Conservation (phyloP, 2,888 invertebrate genomes). For the Epinotia brunnichana region DNA sequence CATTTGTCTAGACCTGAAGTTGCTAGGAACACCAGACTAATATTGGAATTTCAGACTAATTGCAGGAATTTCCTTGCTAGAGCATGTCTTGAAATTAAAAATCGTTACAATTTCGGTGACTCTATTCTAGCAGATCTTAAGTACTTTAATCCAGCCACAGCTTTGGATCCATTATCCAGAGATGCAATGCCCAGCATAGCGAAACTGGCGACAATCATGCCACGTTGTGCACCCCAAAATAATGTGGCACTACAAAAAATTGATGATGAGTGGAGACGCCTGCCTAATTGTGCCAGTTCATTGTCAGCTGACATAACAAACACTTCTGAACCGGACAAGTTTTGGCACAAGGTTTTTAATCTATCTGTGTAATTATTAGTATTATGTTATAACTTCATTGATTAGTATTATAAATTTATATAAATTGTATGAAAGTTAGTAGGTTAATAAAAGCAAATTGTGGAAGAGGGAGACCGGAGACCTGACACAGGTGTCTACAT, state of each 20-base stretch:
- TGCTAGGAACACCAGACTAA: neutral
- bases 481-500: too few species aligned
- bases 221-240: neutral
- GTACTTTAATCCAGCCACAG: slow-evolving; percentile 10
- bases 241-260: neutral
- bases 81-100: neutral
- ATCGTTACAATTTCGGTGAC: neutral
- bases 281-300: neutral
- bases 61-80: neutral
- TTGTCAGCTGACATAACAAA: neutral
- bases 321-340: neutral
- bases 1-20: too few species aligned
- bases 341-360: too few species aligned
- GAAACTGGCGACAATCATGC: neutral
- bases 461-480: too few species aligned
- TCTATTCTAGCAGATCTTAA: slow-evolving; percentile 1
- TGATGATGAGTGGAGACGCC: slow-evolving; percentile 2
- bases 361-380: too few species aligned
- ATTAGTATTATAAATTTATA: too few species aligned
- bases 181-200: slow-evolving; percentile 4
- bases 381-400: too few species aligned
- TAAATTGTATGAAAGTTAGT: too few species aligned
- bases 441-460: too few species aligned
- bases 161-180: slow-evolving; percentile 1
- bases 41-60: neutral